phyloP scores from a whole-genome alignment of 2,888 invertebrate genomes.

The Nesidiocoris tenuis region DNA sequence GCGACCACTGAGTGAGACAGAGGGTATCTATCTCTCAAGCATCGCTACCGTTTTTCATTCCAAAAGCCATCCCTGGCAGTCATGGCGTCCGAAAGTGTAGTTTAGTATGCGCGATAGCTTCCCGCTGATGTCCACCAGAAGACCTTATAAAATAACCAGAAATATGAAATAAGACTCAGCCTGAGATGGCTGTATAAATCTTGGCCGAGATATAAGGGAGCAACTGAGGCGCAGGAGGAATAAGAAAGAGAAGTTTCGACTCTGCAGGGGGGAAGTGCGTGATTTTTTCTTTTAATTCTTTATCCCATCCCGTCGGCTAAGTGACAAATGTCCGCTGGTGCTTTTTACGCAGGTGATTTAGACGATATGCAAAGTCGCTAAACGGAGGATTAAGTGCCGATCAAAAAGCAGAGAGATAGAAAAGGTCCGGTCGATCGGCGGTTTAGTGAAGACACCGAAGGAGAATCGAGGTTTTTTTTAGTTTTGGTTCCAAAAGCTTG shows the following conservation, averaged over 20 bases:
- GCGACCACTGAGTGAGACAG: conserved; percentile 16
- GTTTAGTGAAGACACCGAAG: too few relatives aligned
- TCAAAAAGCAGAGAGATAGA: too few relatives aligned
- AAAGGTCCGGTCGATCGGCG: too few relatives aligned
- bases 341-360: too few relatives aligned
- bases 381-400: too few relatives aligned
- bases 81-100: background rate
- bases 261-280: background rate
- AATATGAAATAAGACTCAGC: conserved; percentile 42
- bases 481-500: too few relatives aligned
- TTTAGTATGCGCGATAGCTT: background rate
- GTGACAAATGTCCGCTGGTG: too few relatives aligned
- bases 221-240: background rate
- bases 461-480: too few relatives aligned
- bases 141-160: conserved; percentile 42
- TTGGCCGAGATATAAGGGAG: background rate
- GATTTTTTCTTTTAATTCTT: background rate
- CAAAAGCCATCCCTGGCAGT: background rate
- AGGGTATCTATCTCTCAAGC: conserved; percentile 10
- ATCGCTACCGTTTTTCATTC: conserved; percentile 26
- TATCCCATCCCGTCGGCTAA: too few relatives aligned
- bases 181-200: conserved; percentile 34
- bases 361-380: too few relatives aligned
- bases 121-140: conserved; percentile 8
- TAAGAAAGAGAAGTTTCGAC: background rate